Evolutionary conservation across 1,140 invertebrate genomes (phyloP), one percentile per base, ranked within the genome.

Genomic region (Halyomorpha halys): DNA sequence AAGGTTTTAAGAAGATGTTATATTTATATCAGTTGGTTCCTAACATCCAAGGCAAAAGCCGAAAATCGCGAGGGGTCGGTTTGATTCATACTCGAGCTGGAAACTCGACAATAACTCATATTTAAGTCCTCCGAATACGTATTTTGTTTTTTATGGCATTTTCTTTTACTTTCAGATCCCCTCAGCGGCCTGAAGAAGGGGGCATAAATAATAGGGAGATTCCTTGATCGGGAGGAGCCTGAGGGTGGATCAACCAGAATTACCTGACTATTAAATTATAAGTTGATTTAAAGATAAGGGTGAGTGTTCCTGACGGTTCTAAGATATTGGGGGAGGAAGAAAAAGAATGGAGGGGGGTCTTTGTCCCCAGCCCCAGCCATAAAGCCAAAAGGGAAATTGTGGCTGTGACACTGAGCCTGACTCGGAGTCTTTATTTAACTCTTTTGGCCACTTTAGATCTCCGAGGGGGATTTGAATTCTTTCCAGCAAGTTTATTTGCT

Each of bases 201-300:
- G 21, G n/a, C n/a, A 21, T 21, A 49, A 49, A 19, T 19, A 49
- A 49, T 49, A 49, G 21, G 47, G n/a, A 21, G 47, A 21, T 19
- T 49, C n/a, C 47, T 21, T 18, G 47, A 18, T 19, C n/a, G 47
- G 47, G 47, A 19, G 11, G 47, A 21, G 47, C 47, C 47, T 19
- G 47, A 13, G 53, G 53, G 53, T 56, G 53, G 53, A 56, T 56
- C 53, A 56, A 56, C 19, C 15, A 25, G 53, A 56, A 56, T 56
- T 56, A 56, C 53, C 53, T 56, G 18, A 56, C 53, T 56, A 56
- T 56, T 56, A 56, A 56, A 56, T 56, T 56, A 56, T 56, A 56
- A 56, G 53, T 56, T 56, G 53, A 56, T 56, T 56, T 56, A 56
- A 56, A 56, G 53, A 56, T 56, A 25, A 56, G 53, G 47, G 19